Evolutionary conservation across 2,113 vertebrate genomes (phyloP).

Genomic region (Plecturocebus donacophilus): DNA sequence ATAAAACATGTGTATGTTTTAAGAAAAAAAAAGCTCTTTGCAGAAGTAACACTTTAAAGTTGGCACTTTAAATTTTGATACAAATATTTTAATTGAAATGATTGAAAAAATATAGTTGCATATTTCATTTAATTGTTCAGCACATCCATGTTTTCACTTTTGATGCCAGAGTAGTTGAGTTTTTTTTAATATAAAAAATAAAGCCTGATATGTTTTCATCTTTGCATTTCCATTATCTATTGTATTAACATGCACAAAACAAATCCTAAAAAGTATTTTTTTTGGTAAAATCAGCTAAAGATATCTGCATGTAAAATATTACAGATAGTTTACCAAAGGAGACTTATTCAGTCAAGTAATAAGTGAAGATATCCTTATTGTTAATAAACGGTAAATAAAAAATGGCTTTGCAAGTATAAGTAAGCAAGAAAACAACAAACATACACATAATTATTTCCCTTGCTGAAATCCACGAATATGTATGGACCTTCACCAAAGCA

Average conservation of each 20-base stretch:
- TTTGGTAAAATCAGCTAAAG: background rate
- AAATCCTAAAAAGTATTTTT: accelerated
- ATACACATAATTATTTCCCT: background rate
- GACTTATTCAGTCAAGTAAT: background rate
- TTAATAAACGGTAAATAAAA: background rate
- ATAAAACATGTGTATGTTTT: background rate
- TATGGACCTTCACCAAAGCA: background rate
- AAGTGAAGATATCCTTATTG: background rate
- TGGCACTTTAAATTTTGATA: background rate
- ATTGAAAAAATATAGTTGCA: background rate
- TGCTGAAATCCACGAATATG: background rate
- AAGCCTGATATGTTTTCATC: background rate
- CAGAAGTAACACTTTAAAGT: background rate
- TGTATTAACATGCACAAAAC: background rate
- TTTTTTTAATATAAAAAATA: background rate
- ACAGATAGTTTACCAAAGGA: background rate
- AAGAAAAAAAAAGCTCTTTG: background rate
- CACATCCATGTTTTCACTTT: background rate
- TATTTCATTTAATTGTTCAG: background rate
- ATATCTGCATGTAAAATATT: background rate
- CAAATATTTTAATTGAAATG: background rate
- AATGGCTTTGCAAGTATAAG: background rate
- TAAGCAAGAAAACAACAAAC: background rate
- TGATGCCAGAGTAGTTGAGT: background rate
- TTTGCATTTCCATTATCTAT: background rate